Evolutionary conservation across 2,888 invertebrate species (phyloP), one percentile per base, ranked within the genome.

Genomic region (Linnaemya vulpina): DNA sequence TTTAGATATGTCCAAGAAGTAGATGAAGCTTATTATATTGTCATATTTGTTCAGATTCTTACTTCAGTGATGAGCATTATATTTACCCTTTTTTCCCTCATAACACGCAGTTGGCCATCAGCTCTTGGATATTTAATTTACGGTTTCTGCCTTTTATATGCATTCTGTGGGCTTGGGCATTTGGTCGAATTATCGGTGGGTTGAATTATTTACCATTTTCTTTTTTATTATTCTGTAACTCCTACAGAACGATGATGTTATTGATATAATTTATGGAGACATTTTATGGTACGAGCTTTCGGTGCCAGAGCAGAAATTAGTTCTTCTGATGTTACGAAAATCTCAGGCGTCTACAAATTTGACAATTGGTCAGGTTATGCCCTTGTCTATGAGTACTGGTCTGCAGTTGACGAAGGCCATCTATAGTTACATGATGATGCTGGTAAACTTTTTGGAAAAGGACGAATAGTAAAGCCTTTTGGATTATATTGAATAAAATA

Each of bases 141-240:
- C 55, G 78, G 84, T 0, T 67, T 86, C 8, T 71, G 86, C 3
- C 46, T 87, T 1, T 86, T 90, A 0, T 91, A 90, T 17, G 71
- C 88, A 0, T 91, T 86, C 58, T 91, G 90, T 79, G 87, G 87
- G 0, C 79, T 90, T 3, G 90, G 90, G 3, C 89, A 89, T n/a
- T 35, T 89, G 2, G 88, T 90, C 4, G 88, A 89, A 63, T 83
- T 67, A 40, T 87, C 91, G 38, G 90, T 89, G 30, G 71, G n/a
- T n/a, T 1, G 3, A 13, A 13, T 17, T n/a, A 9, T 25, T 25
- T 15, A 55, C 22, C 0, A 1, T 51, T n/a, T 40, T 13, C 13
- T 40, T 40, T 3, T 46, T 3, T 15, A 43, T 1, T 43, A 1
- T 4, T 15, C 11, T 75, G 4, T 1, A 15, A 1, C 0, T 2